phyloP scores from a whole-genome alignment of 2,113 vertebrate genomes.

The Pipa parva region DNA sequence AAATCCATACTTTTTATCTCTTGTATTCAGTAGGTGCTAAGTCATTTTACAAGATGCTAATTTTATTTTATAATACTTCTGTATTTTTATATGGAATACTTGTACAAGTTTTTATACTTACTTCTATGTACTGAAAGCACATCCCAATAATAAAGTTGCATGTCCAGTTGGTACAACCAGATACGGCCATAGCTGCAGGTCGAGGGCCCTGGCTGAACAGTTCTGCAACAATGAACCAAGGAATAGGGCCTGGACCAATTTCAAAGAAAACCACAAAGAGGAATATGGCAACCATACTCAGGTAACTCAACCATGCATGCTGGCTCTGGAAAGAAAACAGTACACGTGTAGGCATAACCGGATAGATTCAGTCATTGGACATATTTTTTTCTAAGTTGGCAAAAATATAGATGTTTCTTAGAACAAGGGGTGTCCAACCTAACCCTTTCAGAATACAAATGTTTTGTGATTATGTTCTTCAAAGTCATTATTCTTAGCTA shows the following conservation, averaged over 20 bases:
- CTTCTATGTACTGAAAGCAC: constrained; percentile 86
- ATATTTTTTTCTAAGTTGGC: background rate
- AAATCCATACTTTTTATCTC: too few species aligned
- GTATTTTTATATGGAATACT: too few species aligned
- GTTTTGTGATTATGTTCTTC: too few species aligned
- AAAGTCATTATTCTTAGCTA: too few species aligned
- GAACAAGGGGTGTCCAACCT: background rate
- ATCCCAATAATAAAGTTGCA: constrained; percentile 92
- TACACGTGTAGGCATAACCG: too few species aligned
- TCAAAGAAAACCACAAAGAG: constrained; percentile 94
- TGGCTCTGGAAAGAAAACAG: constrained; percentile 52
- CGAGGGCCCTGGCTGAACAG: constrained; percentile 95
- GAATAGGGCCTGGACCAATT: constrained; percentile 91
- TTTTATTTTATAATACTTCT: too few species aligned
- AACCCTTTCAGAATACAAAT: rapidly evolving
- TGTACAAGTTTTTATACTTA: too few species aligned
- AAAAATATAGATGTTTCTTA: constrained; percentile 38
- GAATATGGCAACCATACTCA: constrained; percentile 87
- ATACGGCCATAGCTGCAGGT: constrained; percentile 80
- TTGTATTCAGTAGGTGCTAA: too few species aligned
- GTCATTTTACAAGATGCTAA: too few species aligned
- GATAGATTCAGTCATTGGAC: too few species aligned
- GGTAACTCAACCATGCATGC: constrained; percentile 84
- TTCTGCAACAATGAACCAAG: constrained; percentile 97
- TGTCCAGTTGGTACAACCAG: constrained; percentile 89